These are phyloP conservation scores for Mayetiola destructor DNA, from an alignment of 2,888 invertebrate genomes.

Conservation along the genomic window DNA sequence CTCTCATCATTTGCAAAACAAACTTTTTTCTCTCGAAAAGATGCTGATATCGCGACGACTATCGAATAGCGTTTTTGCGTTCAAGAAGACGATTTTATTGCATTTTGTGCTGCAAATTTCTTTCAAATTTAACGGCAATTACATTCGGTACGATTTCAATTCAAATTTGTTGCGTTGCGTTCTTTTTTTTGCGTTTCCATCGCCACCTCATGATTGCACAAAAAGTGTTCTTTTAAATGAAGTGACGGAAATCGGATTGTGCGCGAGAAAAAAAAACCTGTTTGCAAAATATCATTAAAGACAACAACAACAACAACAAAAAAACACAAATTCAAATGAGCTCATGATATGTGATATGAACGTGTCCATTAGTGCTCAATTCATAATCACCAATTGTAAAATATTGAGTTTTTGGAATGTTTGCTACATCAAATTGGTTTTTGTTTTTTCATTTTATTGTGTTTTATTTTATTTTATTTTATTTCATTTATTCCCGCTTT, in stretches of 20 bases:
- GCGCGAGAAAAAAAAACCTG: not conserved
- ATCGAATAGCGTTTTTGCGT: not conserved
- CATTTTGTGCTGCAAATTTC: not conserved
- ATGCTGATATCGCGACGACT: not conserved
- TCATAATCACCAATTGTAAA: slow-evolving; percentile 3
- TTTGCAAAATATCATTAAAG: not conserved
- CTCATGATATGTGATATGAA: slow-evolving; percentile 3
- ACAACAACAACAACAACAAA: too few species aligned
- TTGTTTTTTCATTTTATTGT: not conserved
- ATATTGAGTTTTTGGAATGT: too few species aligned
- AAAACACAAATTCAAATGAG: too few species aligned
- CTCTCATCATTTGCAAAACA: not conserved
- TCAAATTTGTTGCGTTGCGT: not conserved
- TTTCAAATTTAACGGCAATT: not conserved
- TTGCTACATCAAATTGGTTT: too few species aligned
- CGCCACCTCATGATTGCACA: not conserved
- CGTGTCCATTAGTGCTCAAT: slow-evolving; percentile 10
- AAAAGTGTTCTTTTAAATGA: too few species aligned
- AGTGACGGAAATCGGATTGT: slow-evolving; percentile 5
- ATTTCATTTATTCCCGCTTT: not conserved
- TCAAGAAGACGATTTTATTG: not conserved
- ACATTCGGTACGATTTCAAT: slow-evolving; percentile 8
- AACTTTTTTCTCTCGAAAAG: not conserved
- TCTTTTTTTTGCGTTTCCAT: not conserved
- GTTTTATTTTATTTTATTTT: not conserved